phyloP scores from a whole-genome alignment of 2,797 vertebrate species.

The Melopsittacus undulatus region DNA sequence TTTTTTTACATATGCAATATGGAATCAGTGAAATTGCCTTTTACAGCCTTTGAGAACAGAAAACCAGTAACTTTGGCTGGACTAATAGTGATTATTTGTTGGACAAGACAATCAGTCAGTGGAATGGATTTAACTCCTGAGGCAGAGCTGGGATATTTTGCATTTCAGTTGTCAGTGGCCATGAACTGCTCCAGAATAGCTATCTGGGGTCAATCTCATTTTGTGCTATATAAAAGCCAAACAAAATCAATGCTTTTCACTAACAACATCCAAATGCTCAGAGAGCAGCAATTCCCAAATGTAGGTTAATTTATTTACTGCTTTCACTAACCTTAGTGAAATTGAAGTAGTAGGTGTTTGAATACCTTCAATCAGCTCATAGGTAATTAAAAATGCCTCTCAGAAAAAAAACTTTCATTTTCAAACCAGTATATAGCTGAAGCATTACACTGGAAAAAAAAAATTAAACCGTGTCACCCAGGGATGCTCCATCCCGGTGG shows the following conservation, averaged over 20 bases:
- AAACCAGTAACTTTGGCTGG: neutral
- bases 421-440: neutral
- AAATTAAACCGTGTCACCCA: neutral
- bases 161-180: conserved; percentile 2
- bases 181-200: neutral
- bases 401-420: neutral
- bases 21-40: neutral
- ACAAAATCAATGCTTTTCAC: conserved; percentile 3
- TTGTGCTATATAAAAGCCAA: neutral
- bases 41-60: neutral
- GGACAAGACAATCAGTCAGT: neutral
- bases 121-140: neutral
- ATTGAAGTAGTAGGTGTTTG: neutral
- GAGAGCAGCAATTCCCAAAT: neutral
- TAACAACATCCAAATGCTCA: neutral
- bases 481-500: too few relatives aligned
- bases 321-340: neutral
- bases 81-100: neutral
- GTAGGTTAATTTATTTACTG: neutral
- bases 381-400: neutral
- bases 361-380: neutral
- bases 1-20: neutral
- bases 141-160: neutral
- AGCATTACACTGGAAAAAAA: neutral
- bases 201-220: neutral